Evolutionary conservation across 1,140 invertebrate genomes (phyloP).

Genomic region (Formica selysi): DNA sequence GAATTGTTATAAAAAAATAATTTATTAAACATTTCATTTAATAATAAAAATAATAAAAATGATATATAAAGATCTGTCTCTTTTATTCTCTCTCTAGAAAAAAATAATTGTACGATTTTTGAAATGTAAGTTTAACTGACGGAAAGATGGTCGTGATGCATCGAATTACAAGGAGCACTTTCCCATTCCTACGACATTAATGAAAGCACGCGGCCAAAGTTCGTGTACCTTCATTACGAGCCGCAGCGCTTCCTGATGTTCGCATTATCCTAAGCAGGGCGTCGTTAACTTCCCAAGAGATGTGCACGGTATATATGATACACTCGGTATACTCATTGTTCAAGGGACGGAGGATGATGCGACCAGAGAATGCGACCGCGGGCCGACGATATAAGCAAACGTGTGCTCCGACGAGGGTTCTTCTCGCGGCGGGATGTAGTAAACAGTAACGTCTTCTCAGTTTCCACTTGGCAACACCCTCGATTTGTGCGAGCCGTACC

Average conservation of each 20-base stretch:
- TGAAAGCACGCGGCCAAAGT: not conserved
- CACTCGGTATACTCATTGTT: conserved; percentile 64
- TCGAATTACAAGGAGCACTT: conserved; percentile 1
- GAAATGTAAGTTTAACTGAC: not conserved
- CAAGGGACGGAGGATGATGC: conserved; percentile 65
- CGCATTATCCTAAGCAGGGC: conserved; percentile 67
- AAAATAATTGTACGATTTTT: not conserved
- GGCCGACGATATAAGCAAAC: conserved; percentile 75
- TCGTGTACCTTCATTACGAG: conserved; percentile 53
- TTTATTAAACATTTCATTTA: conserved; percentile 11
- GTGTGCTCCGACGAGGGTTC: conserved; percentile 69
- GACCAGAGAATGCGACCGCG: conserved; percentile 72
- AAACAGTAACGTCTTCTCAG: conserved; percentile 75
- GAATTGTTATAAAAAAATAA: not conserved
- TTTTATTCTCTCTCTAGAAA: not conserved
- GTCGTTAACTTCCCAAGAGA: conserved; percentile 65
- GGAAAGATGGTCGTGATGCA: not conserved
- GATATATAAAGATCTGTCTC: no score
- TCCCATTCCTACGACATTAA: not conserved
- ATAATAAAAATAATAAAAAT: not conserved
- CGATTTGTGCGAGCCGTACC: conserved; percentile 57
- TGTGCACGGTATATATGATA: conserved; percentile 15
- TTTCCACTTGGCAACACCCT: conserved; percentile 74
- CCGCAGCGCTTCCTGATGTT: conserved; percentile 47
- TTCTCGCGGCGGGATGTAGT: conserved; percentile 70